A percentile compares a stretch with the other conserved stretches of the same genome.
Evolutionary conservation across 1,140 invertebrate genomes (phyloP).

Genomic region (Meloidogyne floridensis): DNA sequence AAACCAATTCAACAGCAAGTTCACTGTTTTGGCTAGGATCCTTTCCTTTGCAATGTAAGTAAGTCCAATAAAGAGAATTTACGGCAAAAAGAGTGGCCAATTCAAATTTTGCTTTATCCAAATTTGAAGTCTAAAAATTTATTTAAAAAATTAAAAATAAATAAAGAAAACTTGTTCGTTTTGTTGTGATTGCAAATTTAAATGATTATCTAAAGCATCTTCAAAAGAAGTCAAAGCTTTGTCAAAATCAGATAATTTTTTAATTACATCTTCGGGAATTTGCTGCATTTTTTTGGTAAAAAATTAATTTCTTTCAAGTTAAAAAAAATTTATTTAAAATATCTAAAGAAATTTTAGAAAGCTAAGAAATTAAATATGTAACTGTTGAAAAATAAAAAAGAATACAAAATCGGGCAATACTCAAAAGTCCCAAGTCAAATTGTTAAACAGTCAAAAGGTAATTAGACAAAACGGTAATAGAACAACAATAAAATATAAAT

Average conservation of each 20-base stretch:
- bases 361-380: no score
- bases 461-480: no score
- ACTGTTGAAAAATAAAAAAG: no score
- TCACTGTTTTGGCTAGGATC: conserved; percentile 12
- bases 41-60: conserved; percentile 19
- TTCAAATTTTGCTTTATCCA: conserved; percentile 13
- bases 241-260: not conserved
- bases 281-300: not conserved
- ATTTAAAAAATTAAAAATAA: no score
- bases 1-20: conserved; percentile 19
- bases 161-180: not conserved
- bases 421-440: no score
- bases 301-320: no score
- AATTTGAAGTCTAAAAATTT: not conserved
- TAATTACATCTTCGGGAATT: not conserved
- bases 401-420: no score
- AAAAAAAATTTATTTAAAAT: no score
- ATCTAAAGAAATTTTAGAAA: no score
- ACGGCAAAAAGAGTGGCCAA: conserved; percentile 15
- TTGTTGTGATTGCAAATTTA: not conserved
- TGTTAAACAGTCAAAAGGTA: no score
- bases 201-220: not conserved
- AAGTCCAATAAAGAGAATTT: conserved; percentile 26
- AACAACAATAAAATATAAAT: no score
- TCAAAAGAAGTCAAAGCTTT: conserved; percentile 4